Base-by-base conservation (phyloP, 2,797 vertebrate species). In the Megaceryle alcyon region DNA sequence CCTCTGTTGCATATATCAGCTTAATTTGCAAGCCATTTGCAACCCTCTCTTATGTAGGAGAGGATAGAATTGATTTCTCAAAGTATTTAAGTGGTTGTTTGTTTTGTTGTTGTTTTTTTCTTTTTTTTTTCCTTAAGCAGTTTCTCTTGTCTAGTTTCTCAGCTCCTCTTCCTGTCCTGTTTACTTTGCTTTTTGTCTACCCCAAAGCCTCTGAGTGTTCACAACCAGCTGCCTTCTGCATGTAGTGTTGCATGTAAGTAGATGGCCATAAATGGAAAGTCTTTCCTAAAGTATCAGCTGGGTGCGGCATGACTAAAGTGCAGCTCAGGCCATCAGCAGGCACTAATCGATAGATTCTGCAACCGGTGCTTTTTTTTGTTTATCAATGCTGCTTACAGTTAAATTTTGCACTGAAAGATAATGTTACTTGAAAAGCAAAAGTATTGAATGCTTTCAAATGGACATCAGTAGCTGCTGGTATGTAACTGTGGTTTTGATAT, bases 181-280 rank as follows among this genome's bases (percentile, higher is more conserved):
- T 88, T 71, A 39, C 51, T 93, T 20, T 31, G n/a, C 73, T 63
- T 93, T 93, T 85, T 92, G 60, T 93, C 83, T 94, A 70, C 95
- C 98, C 98, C 98, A 97, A 97, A 98, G 97, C 97, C 98, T 98
- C 98, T 98, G 98, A 97, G 98, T 97, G 98, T 98, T 97, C 72
- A 93, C 51, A 83, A 97, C 98, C 98, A 98, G 98, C 98, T 98
- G 98, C 98, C 98, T 98, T 97, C 96, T 98, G 99, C 99, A 99
- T 99, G 99, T 97, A 98, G 97, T 99, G 98, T 99, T 99, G 99
- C 99, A 99, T 99, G 99, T 98, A 97, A 98, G 98, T 98, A 99
- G 98, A 98, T 98, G 99, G 97, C 98, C 98, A 98, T 98, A 97
- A 98, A 97, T 98, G 98, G 97, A 88, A 98, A 95, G 95, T 97